phyloP scores from a whole-genome alignment of 30 jellyfish, hydroid and myxozoan genomes.

The Nemopilema nomurai region DNA sequence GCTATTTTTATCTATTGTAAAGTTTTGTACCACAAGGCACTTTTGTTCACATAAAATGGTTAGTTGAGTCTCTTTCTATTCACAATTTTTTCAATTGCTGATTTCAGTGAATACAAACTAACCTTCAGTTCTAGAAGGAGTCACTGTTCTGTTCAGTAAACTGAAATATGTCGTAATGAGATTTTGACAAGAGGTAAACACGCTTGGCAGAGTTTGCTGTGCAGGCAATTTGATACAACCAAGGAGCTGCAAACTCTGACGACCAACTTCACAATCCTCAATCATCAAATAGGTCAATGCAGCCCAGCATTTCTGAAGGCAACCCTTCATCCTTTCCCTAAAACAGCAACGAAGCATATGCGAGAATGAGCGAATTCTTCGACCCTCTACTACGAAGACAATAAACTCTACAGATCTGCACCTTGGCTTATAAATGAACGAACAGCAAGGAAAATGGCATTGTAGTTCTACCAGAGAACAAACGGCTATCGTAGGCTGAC shows the following conservation, averaged over 20 bases:
- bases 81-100: too few relatives aligned
- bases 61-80: too few relatives aligned
- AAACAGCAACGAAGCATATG: not conserved
- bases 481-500: too few relatives aligned
- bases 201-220: slow-evolving; percentile 14
- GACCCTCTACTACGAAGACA: too few relatives aligned
- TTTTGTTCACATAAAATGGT: too few relatives aligned
- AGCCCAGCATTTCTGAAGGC: slow-evolving; percentile 32
- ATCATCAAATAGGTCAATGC: slow-evolving; percentile 17
- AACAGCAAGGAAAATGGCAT: too few relatives aligned
- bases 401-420: too few relatives aligned
- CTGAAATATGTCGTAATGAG: slow-evolving; percentile 59
- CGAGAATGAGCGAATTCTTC: too few relatives aligned
- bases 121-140: slow-evolving; percentile 16
- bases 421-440: too few relatives aligned
- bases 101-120: not conserved
- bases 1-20: too few relatives aligned
- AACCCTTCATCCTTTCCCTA: slow-evolving; percentile 33
- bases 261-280: slow-evolving; percentile 25
- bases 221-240: slow-evolving; percentile 23
- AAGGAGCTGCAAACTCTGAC: slow-evolving; percentile 5
- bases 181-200: slow-evolving; percentile 35
- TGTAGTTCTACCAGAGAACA: too few relatives aligned
- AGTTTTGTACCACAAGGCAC: too few relatives aligned
- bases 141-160: slow-evolving; percentile 11